Conservation (phyloP, 2,113 vertebrate species). For the Etia nguti region DNA sequence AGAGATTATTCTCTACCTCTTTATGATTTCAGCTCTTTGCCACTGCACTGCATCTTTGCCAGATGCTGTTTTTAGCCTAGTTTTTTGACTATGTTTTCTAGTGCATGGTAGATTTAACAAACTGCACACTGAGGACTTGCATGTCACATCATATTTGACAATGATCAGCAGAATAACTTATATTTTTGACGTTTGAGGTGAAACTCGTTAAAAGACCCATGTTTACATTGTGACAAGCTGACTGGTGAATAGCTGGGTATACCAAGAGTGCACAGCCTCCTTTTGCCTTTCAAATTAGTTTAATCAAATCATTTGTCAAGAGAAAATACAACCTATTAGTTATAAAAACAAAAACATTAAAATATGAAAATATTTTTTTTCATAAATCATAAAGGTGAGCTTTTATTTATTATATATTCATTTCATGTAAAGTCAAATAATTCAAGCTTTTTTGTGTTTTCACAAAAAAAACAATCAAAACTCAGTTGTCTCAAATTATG, state of each 20-base stretch:
- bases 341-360: neutral
- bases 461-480: neutral
- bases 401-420: neutral
- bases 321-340: neutral
- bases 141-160: neutral
- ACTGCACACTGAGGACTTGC: neutral
- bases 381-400: neutral
- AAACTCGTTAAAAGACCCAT: neutral
- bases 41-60: neutral
- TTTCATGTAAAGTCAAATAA: neutral
- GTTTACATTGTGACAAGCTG: neutral
- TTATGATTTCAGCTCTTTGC: neutral
- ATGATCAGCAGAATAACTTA: neutral
- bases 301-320: neutral
- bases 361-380: neutral
- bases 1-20: neutral
- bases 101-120: neutral
- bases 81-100: neutral
- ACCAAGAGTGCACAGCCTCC: neutral
- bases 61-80: neutral
- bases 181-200: neutral
- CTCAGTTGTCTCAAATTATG: neutral
- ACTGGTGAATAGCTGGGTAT: neutral
- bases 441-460: neutral
- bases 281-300: neutral